phyloP scores from a whole-genome alignment of 2,797 vertebrate species.

The Enteromius fasciolatus region DNA sequence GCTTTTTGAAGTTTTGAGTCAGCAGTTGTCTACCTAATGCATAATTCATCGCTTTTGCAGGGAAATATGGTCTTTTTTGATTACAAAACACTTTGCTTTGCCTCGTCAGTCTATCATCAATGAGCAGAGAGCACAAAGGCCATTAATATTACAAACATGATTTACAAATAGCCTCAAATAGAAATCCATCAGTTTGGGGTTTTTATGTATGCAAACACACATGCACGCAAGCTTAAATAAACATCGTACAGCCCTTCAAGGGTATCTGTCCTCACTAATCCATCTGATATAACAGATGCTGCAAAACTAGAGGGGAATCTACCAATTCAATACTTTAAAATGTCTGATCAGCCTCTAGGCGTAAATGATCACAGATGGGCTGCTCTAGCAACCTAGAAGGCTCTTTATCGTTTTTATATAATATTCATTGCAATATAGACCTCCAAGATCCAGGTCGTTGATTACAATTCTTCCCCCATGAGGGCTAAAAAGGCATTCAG shows the following conservation, averaged over 20 bases:
- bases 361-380: constrained; percentile 44
- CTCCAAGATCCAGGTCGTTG: constrained; percentile 20
- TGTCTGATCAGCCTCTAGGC: constrained; percentile 6
- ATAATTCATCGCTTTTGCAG: constrained; percentile 63
- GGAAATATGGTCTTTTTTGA: constrained; percentile 55
- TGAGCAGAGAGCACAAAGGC: constrained; percentile 48
- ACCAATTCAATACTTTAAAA: constrained; percentile 29
- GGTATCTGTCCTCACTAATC: constrained; percentile 19
- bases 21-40: constrained; percentile 64
- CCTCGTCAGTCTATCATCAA: constrained; percentile 8
- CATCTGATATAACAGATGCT: constrained; percentile 54
- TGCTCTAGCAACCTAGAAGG: not conserved
- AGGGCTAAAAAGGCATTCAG: constrained; percentile 8
- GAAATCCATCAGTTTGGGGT: constrained; percentile 27
- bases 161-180: constrained; percentile 43
- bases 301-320: constrained; percentile 16
- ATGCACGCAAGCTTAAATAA: constrained; percentile 27
- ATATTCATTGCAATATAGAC: constrained; percentile 19
- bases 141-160: constrained; percentile 50
- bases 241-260: constrained; percentile 26
- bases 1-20: constrained; percentile 65
- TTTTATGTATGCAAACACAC: constrained; percentile 33
- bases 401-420: constrained; percentile 18
- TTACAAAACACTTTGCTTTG: constrained; percentile 53
- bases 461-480: constrained; percentile 11